A percentile compares a stretch with the other conserved stretches of the same genome.
Conservation (phyloP, 2,113 vertebrate species). For the Nothocercus julius region DNA sequence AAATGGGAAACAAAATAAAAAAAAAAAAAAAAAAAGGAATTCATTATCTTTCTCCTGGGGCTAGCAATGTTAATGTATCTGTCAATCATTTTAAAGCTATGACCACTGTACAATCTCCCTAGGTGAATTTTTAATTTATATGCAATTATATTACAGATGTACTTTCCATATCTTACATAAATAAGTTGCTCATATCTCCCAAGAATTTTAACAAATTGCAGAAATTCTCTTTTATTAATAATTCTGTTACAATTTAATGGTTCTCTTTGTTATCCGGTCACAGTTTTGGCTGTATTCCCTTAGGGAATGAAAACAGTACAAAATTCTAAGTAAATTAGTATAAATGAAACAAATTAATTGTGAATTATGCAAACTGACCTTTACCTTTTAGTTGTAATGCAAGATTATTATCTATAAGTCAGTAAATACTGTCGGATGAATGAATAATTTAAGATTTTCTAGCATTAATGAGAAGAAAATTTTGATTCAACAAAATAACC, state of each 20-base stretch:
- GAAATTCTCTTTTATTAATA: slow-evolving; percentile 10
- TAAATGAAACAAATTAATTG: slow-evolving; percentile 59
- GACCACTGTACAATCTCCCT: slow-evolving; percentile 3
- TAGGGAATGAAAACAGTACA: background rate
- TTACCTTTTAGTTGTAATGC: slow-evolving; percentile 39
- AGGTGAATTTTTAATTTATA: slow-evolving; percentile 33
- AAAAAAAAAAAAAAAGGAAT: slow-evolving; percentile 16
- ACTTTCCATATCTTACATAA: slow-evolving; percentile 36
- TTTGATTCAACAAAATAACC: slow-evolving; percentile 4
- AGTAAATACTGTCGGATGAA: slow-evolving; percentile 41
- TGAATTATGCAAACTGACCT: slow-evolving; percentile 37
- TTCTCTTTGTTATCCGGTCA: slow-evolving; percentile 14
- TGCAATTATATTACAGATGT: slow-evolving; percentile 10
- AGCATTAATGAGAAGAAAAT: background rate
- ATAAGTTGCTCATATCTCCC: slow-evolving; percentile 5
- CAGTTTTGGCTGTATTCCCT: background rate
- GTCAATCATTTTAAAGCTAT: slow-evolving; percentile 51
- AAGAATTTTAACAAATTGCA: background rate
- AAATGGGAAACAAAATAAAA: slow-evolving; percentile 12
- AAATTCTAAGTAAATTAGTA: slow-evolving; percentile 50
- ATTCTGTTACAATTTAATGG: background rate
- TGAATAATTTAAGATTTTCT: slow-evolving; percentile 36
- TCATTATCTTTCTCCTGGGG: slow-evolving; percentile 36
- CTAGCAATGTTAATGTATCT: slow-evolving; percentile 20
- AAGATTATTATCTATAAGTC: slow-evolving; percentile 13